Percentiles rank a stretch among this genome's conserved stretches.
These are phyloP conservation scores for Sebastes oblongus DNA, from an alignment of 2,797 vertebrate species.

Conservation along the genomic window DNA sequence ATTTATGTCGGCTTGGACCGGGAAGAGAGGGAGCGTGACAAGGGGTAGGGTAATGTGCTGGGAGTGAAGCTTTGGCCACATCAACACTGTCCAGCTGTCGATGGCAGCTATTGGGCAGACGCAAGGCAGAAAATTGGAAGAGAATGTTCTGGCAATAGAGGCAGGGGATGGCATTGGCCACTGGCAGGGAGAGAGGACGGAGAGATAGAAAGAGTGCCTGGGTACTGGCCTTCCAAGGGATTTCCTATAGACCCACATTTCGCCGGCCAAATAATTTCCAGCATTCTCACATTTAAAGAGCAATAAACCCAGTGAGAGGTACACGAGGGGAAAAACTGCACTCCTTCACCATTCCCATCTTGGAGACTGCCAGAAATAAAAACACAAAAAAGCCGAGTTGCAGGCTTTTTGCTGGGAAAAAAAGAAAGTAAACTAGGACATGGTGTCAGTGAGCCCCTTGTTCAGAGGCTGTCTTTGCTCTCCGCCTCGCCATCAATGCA, in stretches of 20 bases:
- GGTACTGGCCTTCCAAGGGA: conserved; percentile 76
- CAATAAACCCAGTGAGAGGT: conserved; percentile 77
- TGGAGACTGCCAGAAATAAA: conserved; percentile 71
- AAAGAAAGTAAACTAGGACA: conserved; percentile 75
- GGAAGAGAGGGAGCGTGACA: conserved; percentile 80
- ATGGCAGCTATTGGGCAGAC: conserved; percentile 79
- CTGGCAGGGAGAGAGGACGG: conserved; percentile 72
- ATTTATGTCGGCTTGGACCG: conserved; percentile 81
- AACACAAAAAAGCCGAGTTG: conserved; percentile 65
- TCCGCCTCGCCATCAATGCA: conserved; percentile 64
- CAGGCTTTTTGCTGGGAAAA: conserved; percentile 52
- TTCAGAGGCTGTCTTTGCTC: conserved; percentile 70
- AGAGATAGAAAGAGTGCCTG: conserved; percentile 70
- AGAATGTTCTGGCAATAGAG: conserved; percentile 81
- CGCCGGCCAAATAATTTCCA: conserved; percentile 73
- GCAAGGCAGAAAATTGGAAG: conserved; percentile 81
- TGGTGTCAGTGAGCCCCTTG: conserved; percentile 69
- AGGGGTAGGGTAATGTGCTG: conserved; percentile 79
- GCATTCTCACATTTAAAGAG: conserved; percentile 79
- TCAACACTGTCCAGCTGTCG: conserved; percentile 81
- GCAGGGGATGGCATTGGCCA: conserved; percentile 77
- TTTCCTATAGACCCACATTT: conserved; percentile 80
- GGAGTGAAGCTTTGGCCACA: conserved; percentile 80
- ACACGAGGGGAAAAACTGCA: conserved; percentile 59
- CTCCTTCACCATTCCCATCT: conserved; percentile 61